A percentile compares a stretch with the other conserved stretches of the same genome.
These are phyloP conservation scores for Craseonycteris thonglongyai DNA, from an alignment of 2,113 vertebrate genomes.

Conservation along the genomic window DNA sequence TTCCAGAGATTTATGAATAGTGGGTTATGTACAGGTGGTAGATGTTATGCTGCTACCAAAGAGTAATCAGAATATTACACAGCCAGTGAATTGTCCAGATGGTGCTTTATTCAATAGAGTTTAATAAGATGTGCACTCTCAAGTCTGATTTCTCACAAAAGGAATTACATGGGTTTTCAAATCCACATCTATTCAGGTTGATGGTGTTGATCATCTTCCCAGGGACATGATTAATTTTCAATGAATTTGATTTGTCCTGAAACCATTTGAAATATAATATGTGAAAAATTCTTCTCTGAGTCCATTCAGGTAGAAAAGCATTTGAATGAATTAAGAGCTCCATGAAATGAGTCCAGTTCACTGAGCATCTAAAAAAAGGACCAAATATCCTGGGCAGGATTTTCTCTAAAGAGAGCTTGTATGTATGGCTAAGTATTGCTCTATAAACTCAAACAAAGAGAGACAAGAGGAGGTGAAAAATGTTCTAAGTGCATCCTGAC, in stretches of 20 bases:
- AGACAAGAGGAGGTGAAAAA: background rate
- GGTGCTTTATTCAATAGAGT: background rate
- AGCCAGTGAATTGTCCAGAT: background rate
- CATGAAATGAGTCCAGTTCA: conserved; percentile 3
- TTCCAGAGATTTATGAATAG: background rate
- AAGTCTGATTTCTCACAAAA: conserved; percentile 26
- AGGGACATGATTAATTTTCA: conserved; percentile 10
- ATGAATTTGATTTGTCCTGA: conserved; percentile 40
- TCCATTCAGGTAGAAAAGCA: conserved; percentile 29
- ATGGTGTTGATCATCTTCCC: background rate
- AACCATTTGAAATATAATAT: conserved; percentile 18
- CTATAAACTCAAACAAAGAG: background rate
- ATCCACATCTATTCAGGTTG: background rate
- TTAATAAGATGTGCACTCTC: background rate
- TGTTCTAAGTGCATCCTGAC: background rate
- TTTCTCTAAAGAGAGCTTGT: background rate
- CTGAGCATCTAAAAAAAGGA: background rate
- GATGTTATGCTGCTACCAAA: background rate
- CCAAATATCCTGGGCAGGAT: background rate
- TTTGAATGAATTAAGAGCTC: conserved; percentile 31
- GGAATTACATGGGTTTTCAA: conserved; percentile 11
- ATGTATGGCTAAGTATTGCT: background rate
- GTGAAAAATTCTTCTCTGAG: conserved; percentile 29
- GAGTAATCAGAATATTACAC: conserved; percentile 1
- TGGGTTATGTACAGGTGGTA: background rate